phyloP scores from a whole-genome alignment of 2,888 invertebrate genomes.

The Epistrophe eligans region DNA sequence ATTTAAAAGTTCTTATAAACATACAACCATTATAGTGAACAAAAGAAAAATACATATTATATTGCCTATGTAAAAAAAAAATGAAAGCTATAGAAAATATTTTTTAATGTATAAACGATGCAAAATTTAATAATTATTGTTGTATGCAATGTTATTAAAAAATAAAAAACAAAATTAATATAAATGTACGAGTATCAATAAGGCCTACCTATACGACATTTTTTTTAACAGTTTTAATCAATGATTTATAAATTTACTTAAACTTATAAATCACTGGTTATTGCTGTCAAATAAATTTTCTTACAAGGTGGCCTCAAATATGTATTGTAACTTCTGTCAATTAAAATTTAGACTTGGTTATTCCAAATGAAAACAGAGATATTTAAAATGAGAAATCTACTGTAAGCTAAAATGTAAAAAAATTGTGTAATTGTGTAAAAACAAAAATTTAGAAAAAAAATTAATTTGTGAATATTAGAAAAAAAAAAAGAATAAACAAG shows the following conservation, averaged over 20 bases:
- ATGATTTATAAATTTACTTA: too few species aligned
- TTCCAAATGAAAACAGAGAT: conserved; percentile 76
- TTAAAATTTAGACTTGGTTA: conserved; percentile 84
- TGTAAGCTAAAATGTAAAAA: conserved; percentile 40
- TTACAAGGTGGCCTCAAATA: not conserved
- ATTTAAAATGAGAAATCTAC: conserved; percentile 24
- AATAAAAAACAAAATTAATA: conserved; percentile 28
- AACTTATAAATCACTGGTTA: not conserved
- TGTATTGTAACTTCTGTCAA: conserved; percentile 84
- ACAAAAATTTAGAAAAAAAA: conserved; percentile 14
- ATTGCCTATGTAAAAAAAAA: conserved; percentile 40
- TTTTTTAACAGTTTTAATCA: not conserved
- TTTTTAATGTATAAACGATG: conserved; percentile 55
- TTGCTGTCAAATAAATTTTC: not conserved
- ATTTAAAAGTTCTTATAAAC: conserved; percentile 44
- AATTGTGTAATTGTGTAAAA: conserved; percentile 37
- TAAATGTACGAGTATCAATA: conserved; percentile 61
- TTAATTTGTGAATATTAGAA: conserved; percentile 70
- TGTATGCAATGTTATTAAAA: conserved; percentile 59
- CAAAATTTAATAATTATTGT: conserved; percentile 57
- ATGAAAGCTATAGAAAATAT: conserved; percentile 15
- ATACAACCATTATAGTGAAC: conserved; percentile 29
- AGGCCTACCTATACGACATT: not conserved
- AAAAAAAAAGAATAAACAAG: conserved; percentile 72
- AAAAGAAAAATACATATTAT: conserved; percentile 32